Percentiles rank a stretch among this genome's conserved stretches.
Evolutionary conservation across 1,140 invertebrate species (phyloP).

Genomic region (Listronotus oregonensis): DNA sequence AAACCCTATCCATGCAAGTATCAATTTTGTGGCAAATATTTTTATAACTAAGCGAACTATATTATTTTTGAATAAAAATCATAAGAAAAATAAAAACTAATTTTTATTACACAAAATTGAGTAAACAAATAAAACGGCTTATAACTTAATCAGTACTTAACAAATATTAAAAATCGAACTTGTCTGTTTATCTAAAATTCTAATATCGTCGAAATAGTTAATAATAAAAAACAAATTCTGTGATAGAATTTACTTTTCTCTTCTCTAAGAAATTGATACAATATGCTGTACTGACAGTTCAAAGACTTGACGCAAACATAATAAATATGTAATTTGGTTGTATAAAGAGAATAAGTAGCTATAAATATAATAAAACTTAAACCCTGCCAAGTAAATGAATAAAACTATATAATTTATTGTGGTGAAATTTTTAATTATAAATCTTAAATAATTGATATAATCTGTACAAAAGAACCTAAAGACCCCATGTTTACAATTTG

Average conservation of each 20-base stretch:
- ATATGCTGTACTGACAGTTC: background rate
- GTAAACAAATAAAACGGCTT: constrained; percentile 30
- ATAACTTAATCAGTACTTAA: constrained; percentile 26
- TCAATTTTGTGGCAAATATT: too few relatives aligned
- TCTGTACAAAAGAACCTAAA: constrained; percentile 48
- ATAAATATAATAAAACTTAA: constrained; percentile 9
- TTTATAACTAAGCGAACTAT: background rate
- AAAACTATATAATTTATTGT: constrained; percentile 19
- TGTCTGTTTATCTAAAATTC: background rate
- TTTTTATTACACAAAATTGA: constrained; percentile 36
- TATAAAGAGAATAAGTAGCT: background rate
- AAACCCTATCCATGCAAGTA: too few relatives aligned
- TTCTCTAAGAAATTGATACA: background rate
- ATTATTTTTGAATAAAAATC: constrained; percentile 14
- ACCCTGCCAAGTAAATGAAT: constrained; percentile 23
- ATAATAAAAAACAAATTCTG: constrained; percentile 18
- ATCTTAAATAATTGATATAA: constrained; percentile 41
- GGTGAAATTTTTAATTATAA: constrained; percentile 24
- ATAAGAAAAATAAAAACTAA: constrained; percentile 24
- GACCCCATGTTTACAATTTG: constrained; percentile 78
- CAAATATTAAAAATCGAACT: background rate
- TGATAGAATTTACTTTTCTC: constrained; percentile 19
- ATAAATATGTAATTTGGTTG: background rate
- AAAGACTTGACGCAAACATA: too few relatives aligned
- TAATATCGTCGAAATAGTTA: constrained; percentile 2